Percentiles rank a stretch among this genome's conserved stretches.
Evolutionary conservation across 1,140 invertebrate genomes (phyloP).

Genomic region (Drosophila mayri): DNA sequence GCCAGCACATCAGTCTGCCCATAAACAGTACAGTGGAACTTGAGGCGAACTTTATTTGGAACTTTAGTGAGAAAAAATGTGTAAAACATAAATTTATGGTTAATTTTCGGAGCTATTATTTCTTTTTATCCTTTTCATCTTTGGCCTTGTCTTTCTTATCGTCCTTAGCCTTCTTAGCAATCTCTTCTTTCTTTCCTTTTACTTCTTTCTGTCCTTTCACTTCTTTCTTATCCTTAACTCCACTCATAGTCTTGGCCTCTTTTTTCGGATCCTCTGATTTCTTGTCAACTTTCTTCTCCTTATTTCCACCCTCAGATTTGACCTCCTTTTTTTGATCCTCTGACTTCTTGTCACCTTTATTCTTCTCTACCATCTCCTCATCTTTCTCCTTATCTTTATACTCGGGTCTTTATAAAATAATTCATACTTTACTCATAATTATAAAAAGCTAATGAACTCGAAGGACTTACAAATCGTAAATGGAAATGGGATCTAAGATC

Average conservation of each 20-base stretch:
- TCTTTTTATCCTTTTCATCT: constrained; percentile 14
- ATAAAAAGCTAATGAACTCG: not conserved
- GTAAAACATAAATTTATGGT: not conserved
- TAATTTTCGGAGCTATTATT: not conserved
- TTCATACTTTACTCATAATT: no score
- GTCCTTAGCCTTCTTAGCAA: constrained; percentile 3
- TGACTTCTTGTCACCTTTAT: not conserved
- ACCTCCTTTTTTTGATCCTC: not conserved
- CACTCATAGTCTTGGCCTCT: not conserved
- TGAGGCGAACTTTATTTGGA: constrained; percentile 1
- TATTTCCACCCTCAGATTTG: not conserved
- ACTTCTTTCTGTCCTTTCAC: not conserved
- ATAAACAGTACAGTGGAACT: constrained; percentile 23
- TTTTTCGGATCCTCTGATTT: not conserved
- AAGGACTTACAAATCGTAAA: constrained; percentile 23
- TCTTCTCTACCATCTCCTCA: not conserved
- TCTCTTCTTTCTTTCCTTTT: not conserved
- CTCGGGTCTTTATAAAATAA: constrained; percentile 1
- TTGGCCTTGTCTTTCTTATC: constrained; percentile 1
- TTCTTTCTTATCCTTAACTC: not conserved
- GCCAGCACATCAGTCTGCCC: constrained; percentile 35
- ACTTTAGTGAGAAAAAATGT: not conserved
- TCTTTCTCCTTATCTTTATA: not conserved
- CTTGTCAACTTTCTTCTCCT: not conserved
- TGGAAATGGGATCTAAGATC: constrained; percentile 35